Conservation (phyloP, 1,140 invertebrate species). For the Lethrus apterus region DNA sequence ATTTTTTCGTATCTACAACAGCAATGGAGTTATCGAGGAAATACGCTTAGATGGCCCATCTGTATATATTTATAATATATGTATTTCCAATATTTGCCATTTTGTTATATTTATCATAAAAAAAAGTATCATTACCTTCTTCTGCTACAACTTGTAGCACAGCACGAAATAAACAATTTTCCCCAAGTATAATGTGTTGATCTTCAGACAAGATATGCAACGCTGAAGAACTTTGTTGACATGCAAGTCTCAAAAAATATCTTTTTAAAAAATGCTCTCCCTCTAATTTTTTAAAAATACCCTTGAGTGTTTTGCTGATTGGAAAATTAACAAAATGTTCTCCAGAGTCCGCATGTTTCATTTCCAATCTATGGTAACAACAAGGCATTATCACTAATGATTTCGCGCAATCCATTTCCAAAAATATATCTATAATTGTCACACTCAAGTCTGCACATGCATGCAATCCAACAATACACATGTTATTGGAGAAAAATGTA, state of each 20-base stretch:
- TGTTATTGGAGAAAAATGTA: conserved; percentile 17
- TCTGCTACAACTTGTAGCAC: conserved; percentile 50
- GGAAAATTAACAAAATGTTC: conserved; percentile 57
- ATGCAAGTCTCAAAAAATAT: conserved; percentile 61
- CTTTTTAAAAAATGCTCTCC: conserved; percentile 45
- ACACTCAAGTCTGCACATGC: conserved; percentile 78
- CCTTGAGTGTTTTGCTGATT: conserved; percentile 45
- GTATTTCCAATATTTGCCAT: too few relatives aligned
- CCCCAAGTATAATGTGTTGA: conserved; percentile 45
- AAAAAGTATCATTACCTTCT: too few relatives aligned
- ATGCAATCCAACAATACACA: conserved; percentile 65
- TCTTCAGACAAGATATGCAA: conserved; percentile 41
- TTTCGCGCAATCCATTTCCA: conserved; percentile 50
- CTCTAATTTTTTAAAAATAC: conserved; percentile 34
- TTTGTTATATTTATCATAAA: too few relatives aligned
- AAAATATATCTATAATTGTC: conserved; percentile 63
- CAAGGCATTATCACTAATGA: conserved; percentile 70
- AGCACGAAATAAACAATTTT: conserved; percentile 52
- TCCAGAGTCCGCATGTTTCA: conserved; percentile 14
- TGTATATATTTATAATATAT: too few relatives aligned
- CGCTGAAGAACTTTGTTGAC: conserved; percentile 45
- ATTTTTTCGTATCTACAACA: too few relatives aligned
- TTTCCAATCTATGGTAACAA: conserved; percentile 62
- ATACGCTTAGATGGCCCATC: too few relatives aligned
- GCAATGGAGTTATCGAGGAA: too few relatives aligned